phyloP scores from a whole-genome alignment of 2,113 vertebrate genomes.

The Gadus chalcogrammus region DNA sequence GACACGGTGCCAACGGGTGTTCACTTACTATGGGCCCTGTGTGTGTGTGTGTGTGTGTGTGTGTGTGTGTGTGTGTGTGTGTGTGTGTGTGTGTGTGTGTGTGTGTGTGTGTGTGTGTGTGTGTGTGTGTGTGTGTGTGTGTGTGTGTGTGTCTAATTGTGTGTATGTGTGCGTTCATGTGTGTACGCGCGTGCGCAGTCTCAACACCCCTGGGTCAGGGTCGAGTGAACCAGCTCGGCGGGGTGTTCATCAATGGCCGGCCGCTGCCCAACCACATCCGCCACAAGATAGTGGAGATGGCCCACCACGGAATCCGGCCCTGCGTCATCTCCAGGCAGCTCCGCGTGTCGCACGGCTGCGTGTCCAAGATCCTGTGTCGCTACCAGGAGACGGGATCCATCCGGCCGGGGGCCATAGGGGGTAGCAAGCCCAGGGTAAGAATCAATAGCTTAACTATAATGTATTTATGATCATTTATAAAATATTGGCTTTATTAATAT shows the following conservation, averaged over 20 bases:
- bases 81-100: no score
- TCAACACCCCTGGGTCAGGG: slow-evolving; percentile 96
- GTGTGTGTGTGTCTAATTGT: no score
- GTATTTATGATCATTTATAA: background rate
- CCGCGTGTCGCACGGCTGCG: slow-evolving; percentile 92
- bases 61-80: no score
- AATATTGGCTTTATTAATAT: background rate
- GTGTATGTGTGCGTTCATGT: background rate
- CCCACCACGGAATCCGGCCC: slow-evolving; percentile 94
- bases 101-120: background rate
- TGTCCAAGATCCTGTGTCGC: slow-evolving; percentile 96
- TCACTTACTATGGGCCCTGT: no score
- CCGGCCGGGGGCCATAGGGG: slow-evolving; percentile 93
- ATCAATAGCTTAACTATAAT: background rate
- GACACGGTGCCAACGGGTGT: no score
- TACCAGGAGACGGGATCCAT: slow-evolving; percentile 98
- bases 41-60: no score
- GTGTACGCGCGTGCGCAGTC: slow-evolving; percentile 66
- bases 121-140: background rate
- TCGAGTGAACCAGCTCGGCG: slow-evolving; percentile 96
- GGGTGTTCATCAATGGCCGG: slow-evolving; percentile 95
- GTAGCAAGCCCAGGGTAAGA: slow-evolving; percentile 97
- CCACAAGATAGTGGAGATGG: slow-evolving; percentile 98
- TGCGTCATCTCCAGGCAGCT: slow-evolving; percentile 97
- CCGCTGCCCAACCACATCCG: slow-evolving; percentile 95